Evolutionary conservation across 2,113 vertebrate species (phyloP).

Genomic region (Dascyllus trimaculatus): DNA sequence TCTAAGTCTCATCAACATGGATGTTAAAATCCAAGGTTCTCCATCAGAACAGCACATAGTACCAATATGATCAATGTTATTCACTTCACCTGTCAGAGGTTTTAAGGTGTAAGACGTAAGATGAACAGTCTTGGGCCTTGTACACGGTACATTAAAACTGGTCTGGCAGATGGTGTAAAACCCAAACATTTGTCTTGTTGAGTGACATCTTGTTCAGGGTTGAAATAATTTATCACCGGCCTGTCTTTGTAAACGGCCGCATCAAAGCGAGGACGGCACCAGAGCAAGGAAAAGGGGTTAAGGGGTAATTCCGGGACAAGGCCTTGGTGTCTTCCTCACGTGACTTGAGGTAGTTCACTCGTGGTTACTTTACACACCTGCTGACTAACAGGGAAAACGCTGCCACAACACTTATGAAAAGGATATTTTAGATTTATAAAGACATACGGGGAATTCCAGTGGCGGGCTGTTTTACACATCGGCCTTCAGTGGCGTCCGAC

Average conservation of each 20-base stretch:
- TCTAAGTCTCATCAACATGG: no score
- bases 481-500: no score
- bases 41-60: no score
- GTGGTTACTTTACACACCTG: neutral
- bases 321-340: neutral
- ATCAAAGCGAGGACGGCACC: conserved; percentile 1
- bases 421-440: neutral
- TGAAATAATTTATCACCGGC: conserved; percentile 14
- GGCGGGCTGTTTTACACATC: no score
- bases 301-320: neutral
- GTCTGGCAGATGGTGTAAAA: neutral
- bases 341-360: neutral
- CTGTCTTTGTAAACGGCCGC: conserved; percentile 1
- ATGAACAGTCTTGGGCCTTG: no score
- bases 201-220: neutral
- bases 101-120: no score
- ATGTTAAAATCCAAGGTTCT: no score
- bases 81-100: no score
- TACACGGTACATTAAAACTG: neutral
- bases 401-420: neutral
- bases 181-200: neutral
- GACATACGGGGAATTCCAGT: neutral
- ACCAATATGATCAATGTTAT: no score
- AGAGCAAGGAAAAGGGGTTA: neutral
- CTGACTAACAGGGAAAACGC: neutral